Base-by-base conservation (phyloP, 2,888 invertebrate genomes). In the Sicus ferrugineus region DNA sequence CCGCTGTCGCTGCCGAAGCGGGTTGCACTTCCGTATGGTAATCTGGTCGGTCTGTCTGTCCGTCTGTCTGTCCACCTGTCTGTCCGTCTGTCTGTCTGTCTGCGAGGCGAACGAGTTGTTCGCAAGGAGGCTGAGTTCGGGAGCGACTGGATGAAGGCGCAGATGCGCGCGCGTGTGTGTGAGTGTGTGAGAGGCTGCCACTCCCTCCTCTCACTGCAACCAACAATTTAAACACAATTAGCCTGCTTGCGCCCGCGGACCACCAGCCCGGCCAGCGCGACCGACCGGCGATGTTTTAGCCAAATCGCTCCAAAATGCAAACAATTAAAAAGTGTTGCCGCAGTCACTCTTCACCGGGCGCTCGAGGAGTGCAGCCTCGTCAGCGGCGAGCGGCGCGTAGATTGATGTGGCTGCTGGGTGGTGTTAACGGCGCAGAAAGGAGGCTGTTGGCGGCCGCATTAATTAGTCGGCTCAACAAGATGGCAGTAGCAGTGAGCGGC, bases 211-310 rank as follows among this genome's bases (percentile, higher is more conserved):
- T 56, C 42, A 16, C 42, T 14, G 54, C 76, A 80, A 81, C 80
- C 78, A 77, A 77, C 81, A 81, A 81, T 82, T 81, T 81, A 81
- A 81, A 81, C 75, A 77, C 80, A 77, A 81, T 81, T 81, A 67
- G 48, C 31, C 58, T n/a, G 66, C 59, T 58, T 67, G 67, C 59
- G 58, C 48, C 48, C 23, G 11, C 9, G 28, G 48, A 63, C 26
- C 63, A 63, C 23, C 46, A 28, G 19, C n/a, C 58, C 4, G 30
- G 2, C 23, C 56, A 26, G 58, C 42, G 11, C 80, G 77, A 80
- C 80, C 80, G 77, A 78, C 74, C 81, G 82, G 81, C 81, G 81
- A 75, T 78, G 80, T 76, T 16, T 77, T 77, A 75, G 73, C 68
- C 77, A 77, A 80, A 81, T 81, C 77, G 80, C 79, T 74, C 70